Evolutionary conservation across 2,888 invertebrate genomes (phyloP).

Genomic region (Elmis aenea): DNA sequence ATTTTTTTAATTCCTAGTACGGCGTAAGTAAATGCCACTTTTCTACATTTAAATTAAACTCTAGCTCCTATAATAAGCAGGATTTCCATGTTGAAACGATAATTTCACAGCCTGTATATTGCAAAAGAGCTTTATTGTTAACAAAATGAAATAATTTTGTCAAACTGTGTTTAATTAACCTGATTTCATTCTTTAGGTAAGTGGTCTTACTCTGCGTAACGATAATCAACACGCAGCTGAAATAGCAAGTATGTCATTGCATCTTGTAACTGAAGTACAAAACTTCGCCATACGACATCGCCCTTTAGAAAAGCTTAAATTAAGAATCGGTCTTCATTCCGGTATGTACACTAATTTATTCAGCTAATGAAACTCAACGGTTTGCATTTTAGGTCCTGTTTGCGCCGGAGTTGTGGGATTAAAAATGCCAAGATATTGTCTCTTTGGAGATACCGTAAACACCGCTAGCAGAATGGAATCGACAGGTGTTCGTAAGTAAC

Average conservation of each 20-base stretch:
- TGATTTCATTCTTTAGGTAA: constrained; percentile 66
- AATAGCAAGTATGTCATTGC: constrained; percentile 89
- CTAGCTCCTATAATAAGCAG: too few species aligned
- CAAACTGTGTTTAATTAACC: too few species aligned
- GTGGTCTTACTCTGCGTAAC: constrained; percentile 84
- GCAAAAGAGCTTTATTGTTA: too few species aligned
- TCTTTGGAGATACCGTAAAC: constrained; percentile 91
- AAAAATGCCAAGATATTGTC: constrained; percentile 90
- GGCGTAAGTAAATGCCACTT: too few species aligned
- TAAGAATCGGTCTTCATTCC: constrained; percentile 89
- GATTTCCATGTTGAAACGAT: too few species aligned
- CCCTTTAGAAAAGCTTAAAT: constrained; percentile 74
- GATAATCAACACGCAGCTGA: constrained; percentile 88
- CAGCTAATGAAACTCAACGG: neutral
- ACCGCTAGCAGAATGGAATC: constrained; percentile 87
- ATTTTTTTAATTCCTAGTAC: too few species aligned
- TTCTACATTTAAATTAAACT: too few species aligned
- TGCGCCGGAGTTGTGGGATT: constrained; percentile 89
- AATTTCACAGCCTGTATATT: too few species aligned
- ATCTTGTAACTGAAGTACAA: constrained; percentile 75
- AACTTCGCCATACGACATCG: constrained; percentile 85
- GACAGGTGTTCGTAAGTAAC: constrained; percentile 67
- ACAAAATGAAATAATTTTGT: too few species aligned
- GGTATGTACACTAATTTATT: constrained; percentile 45
- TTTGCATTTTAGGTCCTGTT: constrained; percentile 63